Conservation (phyloP, 1,140 invertebrate species). For the Drosophila auraria region DNA sequence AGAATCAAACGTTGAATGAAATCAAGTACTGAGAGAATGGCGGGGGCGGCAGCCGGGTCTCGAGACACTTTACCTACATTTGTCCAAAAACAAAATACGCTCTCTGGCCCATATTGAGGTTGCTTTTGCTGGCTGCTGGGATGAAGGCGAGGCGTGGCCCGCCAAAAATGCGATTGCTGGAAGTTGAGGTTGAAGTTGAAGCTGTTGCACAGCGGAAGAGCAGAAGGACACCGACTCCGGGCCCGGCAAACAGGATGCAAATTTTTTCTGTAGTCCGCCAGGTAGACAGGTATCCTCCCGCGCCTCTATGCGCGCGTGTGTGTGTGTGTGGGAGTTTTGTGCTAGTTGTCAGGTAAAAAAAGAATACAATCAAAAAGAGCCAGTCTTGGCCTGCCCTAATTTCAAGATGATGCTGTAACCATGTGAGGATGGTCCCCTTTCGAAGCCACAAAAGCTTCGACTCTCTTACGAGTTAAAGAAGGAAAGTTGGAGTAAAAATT, state of each 20-base stretch:
- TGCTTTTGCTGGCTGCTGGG: background rate
- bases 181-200: conserved; percentile 22
- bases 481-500: too few relatives aligned
- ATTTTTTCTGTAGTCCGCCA: conserved; percentile 40
- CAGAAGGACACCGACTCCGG: conserved; percentile 69
- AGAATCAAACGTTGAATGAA: conserved; percentile 70
- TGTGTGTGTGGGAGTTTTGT: conserved; percentile 5
- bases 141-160: conserved; percentile 24
- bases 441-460: background rate
- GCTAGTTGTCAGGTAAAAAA: conserved; percentile 28
- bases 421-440: background rate
- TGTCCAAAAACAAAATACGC: conserved; percentile 22
- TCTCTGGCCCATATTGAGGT: conserved; percentile 45
- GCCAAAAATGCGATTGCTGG: conserved; percentile 18
- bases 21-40: conserved; percentile 47
- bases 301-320: background rate
- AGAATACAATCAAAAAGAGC: background rate
- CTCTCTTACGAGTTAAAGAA: too few relatives aligned
- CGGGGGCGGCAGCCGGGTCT: conserved; percentile 5
- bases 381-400: conserved; percentile 48
- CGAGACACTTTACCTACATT: conserved; percentile 59
- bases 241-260: conserved; percentile 70
- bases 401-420: conserved; percentile 24
- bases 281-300: conserved; percentile 47
- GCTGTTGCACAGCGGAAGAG: conserved; percentile 69